These are phyloP conservation scores for Cladopsammia gracilis DNA, from an alignment of 64 coral and sea anemone genomes.

Conservation along the genomic window DNA sequence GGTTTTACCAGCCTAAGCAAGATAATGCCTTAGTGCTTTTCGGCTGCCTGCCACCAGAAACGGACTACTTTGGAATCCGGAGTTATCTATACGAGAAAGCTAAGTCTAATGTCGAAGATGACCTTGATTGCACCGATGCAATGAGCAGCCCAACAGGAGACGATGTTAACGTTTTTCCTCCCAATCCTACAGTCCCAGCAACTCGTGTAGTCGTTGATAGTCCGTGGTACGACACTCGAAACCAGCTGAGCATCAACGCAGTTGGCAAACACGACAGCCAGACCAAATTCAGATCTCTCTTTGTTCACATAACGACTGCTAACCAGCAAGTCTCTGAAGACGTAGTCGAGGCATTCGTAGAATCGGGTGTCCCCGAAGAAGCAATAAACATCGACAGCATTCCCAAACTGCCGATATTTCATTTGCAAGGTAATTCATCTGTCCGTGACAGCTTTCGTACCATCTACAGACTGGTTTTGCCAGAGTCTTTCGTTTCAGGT, in stretches of 20 bases:
- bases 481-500: conserved; percentile 5
- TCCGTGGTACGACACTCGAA: conserved; percentile 29
- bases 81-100: conserved; percentile 21
- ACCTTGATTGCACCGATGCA: not conserved
- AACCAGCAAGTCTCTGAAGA: conserved; percentile 5
- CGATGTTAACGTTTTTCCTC: conserved; percentile 16
- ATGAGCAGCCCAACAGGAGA: conserved; percentile 1
- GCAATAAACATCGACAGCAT: conserved; percentile 39
- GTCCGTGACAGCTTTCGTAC: conserved; percentile 32
- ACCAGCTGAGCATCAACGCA: conserved; percentile 18
- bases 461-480: conserved; percentile 43
- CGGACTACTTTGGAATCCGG: conserved; percentile 28
- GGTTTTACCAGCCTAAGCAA: conserved; percentile 18
- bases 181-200: conserved; percentile 8
- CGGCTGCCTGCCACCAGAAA: conserved; percentile 14
- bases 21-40: conserved; percentile 19
- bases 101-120: not conserved
- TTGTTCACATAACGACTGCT: conserved; percentile 30
- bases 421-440: not conserved
- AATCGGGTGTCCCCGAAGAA: not conserved
- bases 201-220: not conserved
- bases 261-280: conserved; percentile 6
- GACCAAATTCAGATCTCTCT: conserved; percentile 29
- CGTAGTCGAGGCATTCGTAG: not conserved
- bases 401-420: conserved; percentile 7